Percentiles rank a stretch among this genome's conserved stretches.
Evolutionary conservation across 2,113 vertebrate species (phyloP).

Genomic region (Paradisaea rubra): DNA sequence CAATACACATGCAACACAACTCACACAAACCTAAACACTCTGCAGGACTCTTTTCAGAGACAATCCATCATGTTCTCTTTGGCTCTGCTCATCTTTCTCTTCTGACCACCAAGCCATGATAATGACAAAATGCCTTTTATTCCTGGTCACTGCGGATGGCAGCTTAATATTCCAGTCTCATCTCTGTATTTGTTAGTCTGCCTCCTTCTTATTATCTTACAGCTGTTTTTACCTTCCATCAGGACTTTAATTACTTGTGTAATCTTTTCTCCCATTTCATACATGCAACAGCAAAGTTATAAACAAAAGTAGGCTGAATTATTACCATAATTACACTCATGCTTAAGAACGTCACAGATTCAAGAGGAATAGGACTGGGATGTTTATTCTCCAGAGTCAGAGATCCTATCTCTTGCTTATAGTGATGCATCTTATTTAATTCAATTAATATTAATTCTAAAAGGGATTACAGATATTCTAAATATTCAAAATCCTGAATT

Average conservation of each 20-base stretch:
- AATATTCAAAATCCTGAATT: not conserved
- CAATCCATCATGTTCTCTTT: not conserved
- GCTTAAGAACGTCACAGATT: not conserved
- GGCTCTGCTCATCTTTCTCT: not conserved
- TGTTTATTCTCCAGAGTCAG: not conserved
- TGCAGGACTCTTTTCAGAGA: not conserved
- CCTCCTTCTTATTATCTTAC: not conserved
- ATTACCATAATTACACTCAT: not conserved
- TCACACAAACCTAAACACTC: not conserved
- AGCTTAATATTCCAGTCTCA: not conserved
- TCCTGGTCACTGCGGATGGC: not conserved
- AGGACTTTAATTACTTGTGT: not conserved
- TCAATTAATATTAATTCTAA: not conserved
- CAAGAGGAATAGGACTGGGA: not conserved
- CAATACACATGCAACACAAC: not conserved
- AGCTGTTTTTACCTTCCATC: not conserved
- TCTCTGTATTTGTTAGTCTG: not conserved
- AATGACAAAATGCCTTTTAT: not conserved
- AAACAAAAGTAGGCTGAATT: not conserved
- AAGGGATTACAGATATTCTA: not conserved
- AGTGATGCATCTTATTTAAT: not conserved
- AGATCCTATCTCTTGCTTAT: not conserved
- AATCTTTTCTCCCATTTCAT: not conserved
- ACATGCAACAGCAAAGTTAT: not conserved
- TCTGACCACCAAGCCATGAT: not conserved